Evolutionary conservation across 2,888 invertebrate genomes (phyloP).

Genomic region (Acronicta alni): DNA sequence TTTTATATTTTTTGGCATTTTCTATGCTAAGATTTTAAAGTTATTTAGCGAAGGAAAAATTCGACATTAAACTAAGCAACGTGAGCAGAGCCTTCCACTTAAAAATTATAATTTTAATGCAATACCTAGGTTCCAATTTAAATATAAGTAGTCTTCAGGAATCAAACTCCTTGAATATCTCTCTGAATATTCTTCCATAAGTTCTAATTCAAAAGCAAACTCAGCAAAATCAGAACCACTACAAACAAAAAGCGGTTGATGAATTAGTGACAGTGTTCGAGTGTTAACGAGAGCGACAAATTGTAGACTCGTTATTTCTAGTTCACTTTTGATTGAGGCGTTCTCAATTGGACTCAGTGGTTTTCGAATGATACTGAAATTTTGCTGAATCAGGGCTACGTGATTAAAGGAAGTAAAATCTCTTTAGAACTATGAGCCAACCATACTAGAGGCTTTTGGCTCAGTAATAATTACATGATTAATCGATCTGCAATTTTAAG

Average conservation of each 20-base stretch:
- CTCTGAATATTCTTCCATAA: background rate
- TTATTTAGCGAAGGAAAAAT: too few species aligned
- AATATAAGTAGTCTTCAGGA: too few species aligned
- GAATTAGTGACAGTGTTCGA: constrained; percentile 1
- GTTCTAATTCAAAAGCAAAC: background rate
- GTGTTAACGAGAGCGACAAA: constrained; percentile 1
- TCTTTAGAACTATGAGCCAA: too few species aligned
- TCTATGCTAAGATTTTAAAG: too few species aligned
- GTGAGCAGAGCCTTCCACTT: too few species aligned
- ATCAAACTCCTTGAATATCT: background rate
- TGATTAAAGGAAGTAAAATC: background rate
- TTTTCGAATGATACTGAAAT: background rate
- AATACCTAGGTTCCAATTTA: too few species aligned
- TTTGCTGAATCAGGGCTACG: background rate
- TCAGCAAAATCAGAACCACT: background rate
- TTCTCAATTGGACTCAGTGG: background rate
- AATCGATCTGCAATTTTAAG: too few species aligned
- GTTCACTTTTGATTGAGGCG: background rate
- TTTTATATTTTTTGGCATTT: too few species aligned
- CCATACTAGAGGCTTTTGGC: too few species aligned
- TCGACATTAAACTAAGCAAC: too few species aligned
- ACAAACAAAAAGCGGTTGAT: constrained; percentile 5
- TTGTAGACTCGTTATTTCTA: constrained; percentile 7
- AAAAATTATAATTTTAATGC: too few species aligned
- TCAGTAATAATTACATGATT: too few species aligned